phyloP scores from a whole-genome alignment of 2,113 vertebrate genomes.

The Aegithalos caudatus region DNA sequence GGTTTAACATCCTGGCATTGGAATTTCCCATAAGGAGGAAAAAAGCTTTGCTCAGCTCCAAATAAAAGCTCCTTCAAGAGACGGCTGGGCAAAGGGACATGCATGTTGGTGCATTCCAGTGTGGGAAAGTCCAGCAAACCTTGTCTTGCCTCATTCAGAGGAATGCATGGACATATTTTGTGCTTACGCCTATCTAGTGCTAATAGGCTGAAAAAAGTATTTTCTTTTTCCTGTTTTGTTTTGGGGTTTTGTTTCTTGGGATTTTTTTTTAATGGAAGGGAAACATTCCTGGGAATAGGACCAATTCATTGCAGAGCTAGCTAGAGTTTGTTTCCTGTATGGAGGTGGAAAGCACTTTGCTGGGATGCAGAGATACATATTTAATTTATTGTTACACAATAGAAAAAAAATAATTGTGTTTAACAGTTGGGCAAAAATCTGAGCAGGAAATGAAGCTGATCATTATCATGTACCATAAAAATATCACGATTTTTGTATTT shows the following conservation, averaged over 20 bases:
- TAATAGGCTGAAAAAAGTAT: neutral
- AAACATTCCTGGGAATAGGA: neutral
- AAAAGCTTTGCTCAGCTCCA: neutral
- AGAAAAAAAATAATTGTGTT: neutral
- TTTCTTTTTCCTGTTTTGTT: neutral
- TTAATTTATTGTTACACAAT: neutral
- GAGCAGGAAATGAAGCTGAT: slow-evolving; percentile 43
- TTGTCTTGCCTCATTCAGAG: neutral
- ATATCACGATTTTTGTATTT: neutral
- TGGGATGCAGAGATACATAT: neutral
- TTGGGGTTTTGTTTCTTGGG: neutral
- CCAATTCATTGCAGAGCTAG: neutral
- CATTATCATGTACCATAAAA: slow-evolving; percentile 30
- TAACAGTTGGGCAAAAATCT: neutral
- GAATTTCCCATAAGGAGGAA: neutral
- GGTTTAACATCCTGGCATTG: neutral
- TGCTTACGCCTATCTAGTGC: neutral
- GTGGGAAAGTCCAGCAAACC: neutral
- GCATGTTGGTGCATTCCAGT: accelerated
- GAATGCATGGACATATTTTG: neutral
- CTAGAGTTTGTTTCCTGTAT: neutral
- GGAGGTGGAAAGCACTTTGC: neutral
- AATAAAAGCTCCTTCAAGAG: neutral
- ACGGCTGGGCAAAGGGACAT: neutral
- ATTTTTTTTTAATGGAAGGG: neutral